Conservation (phyloP, 2,113 vertebrate species). For the Terrapene triunguis region DNA sequence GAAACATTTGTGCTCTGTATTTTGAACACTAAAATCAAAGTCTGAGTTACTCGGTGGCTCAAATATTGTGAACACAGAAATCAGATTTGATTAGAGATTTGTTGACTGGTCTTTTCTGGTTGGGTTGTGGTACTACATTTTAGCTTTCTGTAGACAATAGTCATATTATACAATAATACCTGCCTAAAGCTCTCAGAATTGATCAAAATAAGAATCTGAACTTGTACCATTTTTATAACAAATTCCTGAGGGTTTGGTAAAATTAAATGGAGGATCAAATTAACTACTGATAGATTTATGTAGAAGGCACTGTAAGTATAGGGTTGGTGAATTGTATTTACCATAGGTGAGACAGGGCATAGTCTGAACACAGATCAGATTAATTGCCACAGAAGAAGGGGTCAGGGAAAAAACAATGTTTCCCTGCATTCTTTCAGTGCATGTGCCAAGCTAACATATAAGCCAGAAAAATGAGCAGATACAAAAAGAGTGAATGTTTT, state of each 20-base stretch:
- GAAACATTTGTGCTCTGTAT: neutral
- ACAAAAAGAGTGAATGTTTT: neutral
- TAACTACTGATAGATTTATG: conserved; percentile 57
- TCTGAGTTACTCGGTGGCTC: neutral
- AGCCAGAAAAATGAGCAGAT: neutral
- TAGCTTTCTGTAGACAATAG: conserved; percentile 18
- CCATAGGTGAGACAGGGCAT: neutral
- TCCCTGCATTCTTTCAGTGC: neutral
- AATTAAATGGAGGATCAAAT: conserved; percentile 46
- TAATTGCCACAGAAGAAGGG: conserved; percentile 4
- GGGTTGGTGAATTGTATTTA: neutral
- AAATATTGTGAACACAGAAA: neutral
- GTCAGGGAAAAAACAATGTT: conserved; percentile 3
- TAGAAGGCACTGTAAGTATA: conserved; percentile 1
- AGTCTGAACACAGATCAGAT: conserved; percentile 48
- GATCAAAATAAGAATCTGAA: conserved; percentile 60
- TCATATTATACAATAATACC: neutral
- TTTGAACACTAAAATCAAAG: neutral
- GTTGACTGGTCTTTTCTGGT: neutral
- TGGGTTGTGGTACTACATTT: neutral
- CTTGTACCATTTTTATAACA: conserved; percentile 38
- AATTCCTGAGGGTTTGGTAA: conserved; percentile 67
- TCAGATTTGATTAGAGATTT: neutral
- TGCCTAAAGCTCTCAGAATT: conserved; percentile 62
- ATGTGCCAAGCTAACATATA: neutral